phyloP scores from a whole-genome alignment of 2,888 invertebrate genomes.

The Trissonchulus sp. region DNA sequence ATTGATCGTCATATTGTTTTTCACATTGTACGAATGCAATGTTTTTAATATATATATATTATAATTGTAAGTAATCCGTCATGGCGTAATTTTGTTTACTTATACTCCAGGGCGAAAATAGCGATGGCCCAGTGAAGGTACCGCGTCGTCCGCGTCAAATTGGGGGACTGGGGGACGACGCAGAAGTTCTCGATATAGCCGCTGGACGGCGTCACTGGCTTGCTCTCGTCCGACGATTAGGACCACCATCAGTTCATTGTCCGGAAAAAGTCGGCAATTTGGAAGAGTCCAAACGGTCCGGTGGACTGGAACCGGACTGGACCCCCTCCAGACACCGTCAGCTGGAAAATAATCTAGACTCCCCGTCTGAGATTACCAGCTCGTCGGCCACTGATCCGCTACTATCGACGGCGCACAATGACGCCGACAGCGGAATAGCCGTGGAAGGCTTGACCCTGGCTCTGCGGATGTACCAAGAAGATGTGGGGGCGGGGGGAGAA shows the following conservation, averaged over 20 bases:
- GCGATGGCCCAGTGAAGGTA: too few relatives aligned
- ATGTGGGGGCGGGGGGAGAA: not conserved
- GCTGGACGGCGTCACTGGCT: not conserved
- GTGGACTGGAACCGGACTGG: not conserved
- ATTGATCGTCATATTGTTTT: too few relatives aligned
- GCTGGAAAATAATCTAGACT: not conserved
- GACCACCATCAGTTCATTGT: not conserved
- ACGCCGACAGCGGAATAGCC: not conserved
- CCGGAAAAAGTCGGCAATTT: too few relatives aligned
- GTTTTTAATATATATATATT: too few relatives aligned
- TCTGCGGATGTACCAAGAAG: not conserved
- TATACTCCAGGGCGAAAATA: too few relatives aligned
- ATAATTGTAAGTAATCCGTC: too few relatives aligned
- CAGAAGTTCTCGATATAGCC: not conserved
- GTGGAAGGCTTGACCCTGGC: not conserved
- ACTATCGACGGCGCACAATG: not conserved
- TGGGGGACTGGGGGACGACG: not conserved
- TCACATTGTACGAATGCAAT: too few relatives aligned
- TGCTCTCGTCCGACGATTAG: not conserved
- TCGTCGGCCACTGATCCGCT: not conserved
- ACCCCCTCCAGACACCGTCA: not conserved
- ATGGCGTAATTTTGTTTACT: too few relatives aligned
- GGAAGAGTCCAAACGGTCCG: too few relatives aligned
- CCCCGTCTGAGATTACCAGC: too few relatives aligned
- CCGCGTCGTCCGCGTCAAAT: not conserved